Percentiles rank a stretch among this genome's conserved stretches.
phyloP scores from a whole-genome alignment of 2,797 vertebrate species.

The Cynopterus sphinx region DNA sequence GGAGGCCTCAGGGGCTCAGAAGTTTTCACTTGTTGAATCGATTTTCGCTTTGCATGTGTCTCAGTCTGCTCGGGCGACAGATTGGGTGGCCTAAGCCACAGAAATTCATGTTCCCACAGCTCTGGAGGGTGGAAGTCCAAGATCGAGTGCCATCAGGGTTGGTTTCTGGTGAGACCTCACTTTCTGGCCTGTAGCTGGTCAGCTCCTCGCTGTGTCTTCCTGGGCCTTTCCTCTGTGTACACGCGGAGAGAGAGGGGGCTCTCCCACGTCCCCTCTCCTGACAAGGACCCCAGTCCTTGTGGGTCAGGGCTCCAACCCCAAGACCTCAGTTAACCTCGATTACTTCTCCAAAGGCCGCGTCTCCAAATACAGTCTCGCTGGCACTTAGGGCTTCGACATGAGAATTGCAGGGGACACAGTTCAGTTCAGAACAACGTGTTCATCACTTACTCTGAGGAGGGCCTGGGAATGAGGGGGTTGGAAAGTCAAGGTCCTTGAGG shows the following conservation, averaged over 20 bases:
- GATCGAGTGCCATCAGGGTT: neutral
- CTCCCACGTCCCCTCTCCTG: neutral
- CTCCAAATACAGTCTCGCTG: neutral
- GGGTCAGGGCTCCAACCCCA: no score
- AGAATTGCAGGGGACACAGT: rapidly evolving
- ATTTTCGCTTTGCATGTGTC: neutral
- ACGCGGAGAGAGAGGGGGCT: rapidly evolving
- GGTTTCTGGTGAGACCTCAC: neutral
- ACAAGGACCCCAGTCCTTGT: neutral
- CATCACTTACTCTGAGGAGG: neutral
- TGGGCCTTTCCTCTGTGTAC: rapidly evolving
- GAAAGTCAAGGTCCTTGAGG: neutral
- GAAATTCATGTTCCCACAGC: neutral
- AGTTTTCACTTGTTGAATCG: neutral
- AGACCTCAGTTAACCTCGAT: neutral
- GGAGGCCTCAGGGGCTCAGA: neutral
- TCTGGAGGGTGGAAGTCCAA: neutral
- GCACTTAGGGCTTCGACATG: neutral
- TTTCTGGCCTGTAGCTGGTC: neutral
- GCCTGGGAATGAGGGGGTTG: neutral
- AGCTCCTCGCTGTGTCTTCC: neutral
- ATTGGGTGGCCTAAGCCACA: neutral
- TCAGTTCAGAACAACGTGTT: neutral
- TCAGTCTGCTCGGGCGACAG: neutral
- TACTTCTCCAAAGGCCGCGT: neutral